A percentile compares a stretch with the other conserved stretches of the same genome.
Conservation (phyloP, 1,140 invertebrate genomes). For the Chironomus striatipennis region DNA sequence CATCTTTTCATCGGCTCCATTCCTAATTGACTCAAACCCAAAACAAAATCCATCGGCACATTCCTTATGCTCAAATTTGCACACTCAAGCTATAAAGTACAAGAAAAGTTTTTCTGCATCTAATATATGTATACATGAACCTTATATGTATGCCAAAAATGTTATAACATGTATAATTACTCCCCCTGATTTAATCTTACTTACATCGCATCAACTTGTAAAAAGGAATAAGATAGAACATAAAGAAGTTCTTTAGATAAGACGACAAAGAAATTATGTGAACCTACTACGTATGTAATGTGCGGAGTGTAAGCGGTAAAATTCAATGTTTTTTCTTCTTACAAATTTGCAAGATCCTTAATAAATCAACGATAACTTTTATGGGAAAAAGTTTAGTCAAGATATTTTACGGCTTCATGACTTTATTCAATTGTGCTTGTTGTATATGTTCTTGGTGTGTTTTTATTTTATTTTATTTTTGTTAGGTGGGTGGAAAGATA, state of each 20-base stretch:
- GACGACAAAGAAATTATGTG: not conserved
- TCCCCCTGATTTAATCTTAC: not conserved
- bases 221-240: not conserved
- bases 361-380: conserved; percentile 16
- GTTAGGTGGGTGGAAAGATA: no score
- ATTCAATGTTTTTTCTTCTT: not conserved
- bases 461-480: no score
- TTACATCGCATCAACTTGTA: not conserved
- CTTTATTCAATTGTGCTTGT: conserved; percentile 4
- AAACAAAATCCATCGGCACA: not conserved
- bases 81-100: not conserved
- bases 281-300: no score
- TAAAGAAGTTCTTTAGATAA: not conserved
- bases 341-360: conserved; percentile 23
- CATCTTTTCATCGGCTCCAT: not conserved
- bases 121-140: not conserved
- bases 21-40: no score
- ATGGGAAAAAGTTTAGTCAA: not conserved
- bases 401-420: conserved; percentile 16
- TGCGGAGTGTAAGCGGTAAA: not conserved
- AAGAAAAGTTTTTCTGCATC: not conserved
- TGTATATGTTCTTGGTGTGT: no score
- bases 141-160: not conserved
- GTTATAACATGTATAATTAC: conserved; percentile 14
- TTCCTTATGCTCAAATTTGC: not conserved